Evolutionary conservation across 1,140 invertebrate genomes (phyloP).

Genomic region (Triops longicaudatus): DNA sequence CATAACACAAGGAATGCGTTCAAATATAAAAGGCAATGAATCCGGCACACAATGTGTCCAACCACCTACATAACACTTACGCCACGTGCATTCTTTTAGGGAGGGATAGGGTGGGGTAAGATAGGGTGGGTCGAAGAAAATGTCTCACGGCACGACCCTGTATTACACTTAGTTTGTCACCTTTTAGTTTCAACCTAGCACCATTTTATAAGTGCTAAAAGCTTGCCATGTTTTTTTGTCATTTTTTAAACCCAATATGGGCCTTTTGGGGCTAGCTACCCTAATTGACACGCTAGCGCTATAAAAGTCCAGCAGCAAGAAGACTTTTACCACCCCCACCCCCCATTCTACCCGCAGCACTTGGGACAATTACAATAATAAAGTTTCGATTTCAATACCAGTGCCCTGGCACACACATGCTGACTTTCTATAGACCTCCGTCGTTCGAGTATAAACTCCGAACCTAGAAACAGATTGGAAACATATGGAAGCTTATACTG

Average conservation of each 20-base stretch:
- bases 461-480: not conserved
- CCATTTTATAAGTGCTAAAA: slow-evolving; percentile 1
- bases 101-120: no score
- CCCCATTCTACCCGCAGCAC: not conserved
- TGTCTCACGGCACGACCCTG: not conserved
- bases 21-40: no score
- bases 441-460: not conserved
- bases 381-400: not conserved
- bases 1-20: no score
- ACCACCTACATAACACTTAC: no score
- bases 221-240: not conserved
- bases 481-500: not conserved
- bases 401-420: not conserved
- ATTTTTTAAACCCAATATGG: not conserved
- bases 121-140: no score
- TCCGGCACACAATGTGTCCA: no score
- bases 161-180: not conserved
- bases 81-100: no score
- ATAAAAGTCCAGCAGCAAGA: not conserved
- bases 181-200: not conserved
- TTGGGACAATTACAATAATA: not conserved
- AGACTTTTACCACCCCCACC: not conserved
- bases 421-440: not conserved
- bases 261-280: not conserved
- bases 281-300: not conserved